Conservation (phyloP, 2,113 vertebrate species). For the Labeo rohita region DNA sequence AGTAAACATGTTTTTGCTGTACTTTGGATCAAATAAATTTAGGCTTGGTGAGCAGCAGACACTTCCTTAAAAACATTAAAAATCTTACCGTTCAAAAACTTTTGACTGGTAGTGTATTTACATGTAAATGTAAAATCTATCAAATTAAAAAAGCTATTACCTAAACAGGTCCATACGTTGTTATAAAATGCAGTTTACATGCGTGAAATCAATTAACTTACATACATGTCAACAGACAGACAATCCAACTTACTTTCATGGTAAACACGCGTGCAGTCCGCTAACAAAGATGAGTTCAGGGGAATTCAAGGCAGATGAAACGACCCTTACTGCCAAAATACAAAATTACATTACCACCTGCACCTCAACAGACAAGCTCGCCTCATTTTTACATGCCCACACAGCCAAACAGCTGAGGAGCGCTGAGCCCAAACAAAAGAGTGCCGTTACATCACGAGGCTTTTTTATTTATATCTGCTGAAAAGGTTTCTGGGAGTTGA, state of each 20-base stretch:
- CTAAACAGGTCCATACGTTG: neutral
- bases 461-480: neutral
- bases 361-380: neutral
- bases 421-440: neutral
- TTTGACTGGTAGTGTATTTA: too few species aligned
- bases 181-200: neutral
- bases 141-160: neutral
- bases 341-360: neutral
- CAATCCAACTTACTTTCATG: slow-evolving; percentile 30
- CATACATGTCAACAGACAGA: neutral
- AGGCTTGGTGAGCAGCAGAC: too few species aligned
- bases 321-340: neutral
- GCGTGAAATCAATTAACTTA: neutral
- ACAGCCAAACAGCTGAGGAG: neutral
- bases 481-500: slow-evolving; percentile 3
- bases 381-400: neutral
- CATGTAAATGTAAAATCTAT: neutral
- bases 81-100: too few species aligned
- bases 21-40: too few species aligned
- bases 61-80: too few species aligned
- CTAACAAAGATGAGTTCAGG: neutral
- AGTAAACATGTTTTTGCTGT: too few species aligned
- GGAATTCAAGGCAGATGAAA: neutral
- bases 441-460: slow-evolving; percentile 1
- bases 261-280: neutral